Evolutionary conservation across 2,888 invertebrate genomes (phyloP), one percentile per base, ranked within the genome.

Genomic region (Eulithis testata): DNA sequence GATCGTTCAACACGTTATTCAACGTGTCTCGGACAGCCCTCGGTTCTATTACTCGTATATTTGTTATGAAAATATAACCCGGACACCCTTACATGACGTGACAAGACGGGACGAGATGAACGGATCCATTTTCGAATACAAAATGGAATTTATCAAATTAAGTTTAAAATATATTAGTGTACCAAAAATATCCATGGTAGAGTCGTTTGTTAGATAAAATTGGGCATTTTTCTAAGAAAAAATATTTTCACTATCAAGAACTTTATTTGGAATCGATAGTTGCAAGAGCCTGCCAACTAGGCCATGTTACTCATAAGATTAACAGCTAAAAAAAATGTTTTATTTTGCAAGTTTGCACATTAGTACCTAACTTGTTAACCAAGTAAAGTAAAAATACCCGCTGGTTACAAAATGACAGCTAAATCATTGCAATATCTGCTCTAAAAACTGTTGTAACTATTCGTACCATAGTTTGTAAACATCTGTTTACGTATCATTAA

Each of bases 1-100:
- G 14, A 54, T 54, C 31, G 49, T 60, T 21, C 53, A 68, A 47
- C 31, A 14, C 14, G 40, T 60, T 53, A 50, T 58, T 61, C 60
- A 43, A 31, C 51, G 31, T 72, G 79, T 76, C 76, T 72, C 66
- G 75, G 66, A 56, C 77, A 73, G 68, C 70, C 76, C 76, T 71
- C 68, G 76, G 77, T 83, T 84, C 87, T 82, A 88, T 88, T 86
- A 88, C 84, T 67, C 69, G 59, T 66, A 75, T 86, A 82, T 89
- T 88, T 88, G 86, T 85, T 88, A 83, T 86, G 84, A 87, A 88
- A 88, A 88, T 87, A 88, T 84, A 79, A 72, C 57, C 49, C 52
- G 45, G 40, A 55, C 57, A 55, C 66, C 55, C 43, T 4, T 31
- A 5, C 44, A 51, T 49, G 63, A 60, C 56, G 55, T 43, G 63